phyloP scores from a whole-genome alignment of 2,888 invertebrate species.

The Stenchaetothrips biformis region DNA sequence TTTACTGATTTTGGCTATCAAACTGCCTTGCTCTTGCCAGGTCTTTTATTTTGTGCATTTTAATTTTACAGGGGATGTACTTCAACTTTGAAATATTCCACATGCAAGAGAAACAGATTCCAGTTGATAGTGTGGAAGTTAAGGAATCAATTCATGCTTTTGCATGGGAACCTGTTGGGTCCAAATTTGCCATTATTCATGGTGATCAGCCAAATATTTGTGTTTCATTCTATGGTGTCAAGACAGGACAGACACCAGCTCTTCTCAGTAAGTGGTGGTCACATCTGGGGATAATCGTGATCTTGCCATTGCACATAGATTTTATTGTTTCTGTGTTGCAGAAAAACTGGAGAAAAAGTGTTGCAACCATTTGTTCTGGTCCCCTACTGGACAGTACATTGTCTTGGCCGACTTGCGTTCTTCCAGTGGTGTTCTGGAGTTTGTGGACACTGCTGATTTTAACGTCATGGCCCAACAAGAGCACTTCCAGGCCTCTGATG shows the following conservation, averaged over 20 bases:
- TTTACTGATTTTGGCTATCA: not conserved
- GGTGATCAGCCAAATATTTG: constrained; percentile 80
- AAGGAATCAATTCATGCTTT: constrained; percentile 91
- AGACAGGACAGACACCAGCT: constrained; percentile 83
- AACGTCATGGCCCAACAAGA: constrained; percentile 91
- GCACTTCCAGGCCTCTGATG: constrained; percentile 90
- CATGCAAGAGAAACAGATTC: constrained; percentile 95
- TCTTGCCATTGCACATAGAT: not conserved
- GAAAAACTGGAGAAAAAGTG: constrained; percentile 70
- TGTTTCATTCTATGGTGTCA: constrained; percentile 89
- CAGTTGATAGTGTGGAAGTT: constrained; percentile 95
- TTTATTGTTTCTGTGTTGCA: constrained; percentile 37
- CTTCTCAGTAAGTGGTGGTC: constrained; percentile 67
- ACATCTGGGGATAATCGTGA: constrained; percentile 21
- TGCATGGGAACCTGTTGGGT: constrained; percentile 97
- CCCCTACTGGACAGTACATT: constrained; percentile 90
- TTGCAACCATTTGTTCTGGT: constrained; percentile 93
- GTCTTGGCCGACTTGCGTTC: constrained; percentile 82
- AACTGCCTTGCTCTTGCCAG: not conserved
- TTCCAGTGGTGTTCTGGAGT: constrained; percentile 86
- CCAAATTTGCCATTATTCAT: constrained; percentile 94
- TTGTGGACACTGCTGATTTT: constrained; percentile 92
- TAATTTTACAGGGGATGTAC: constrained; percentile 69
- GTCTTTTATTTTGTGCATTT: constrained; percentile 28
- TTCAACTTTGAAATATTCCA: constrained; percentile 99